Evolutionary conservation across 2,113 vertebrate genomes (phyloP).

Genomic region (Vidua chalybeata): DNA sequence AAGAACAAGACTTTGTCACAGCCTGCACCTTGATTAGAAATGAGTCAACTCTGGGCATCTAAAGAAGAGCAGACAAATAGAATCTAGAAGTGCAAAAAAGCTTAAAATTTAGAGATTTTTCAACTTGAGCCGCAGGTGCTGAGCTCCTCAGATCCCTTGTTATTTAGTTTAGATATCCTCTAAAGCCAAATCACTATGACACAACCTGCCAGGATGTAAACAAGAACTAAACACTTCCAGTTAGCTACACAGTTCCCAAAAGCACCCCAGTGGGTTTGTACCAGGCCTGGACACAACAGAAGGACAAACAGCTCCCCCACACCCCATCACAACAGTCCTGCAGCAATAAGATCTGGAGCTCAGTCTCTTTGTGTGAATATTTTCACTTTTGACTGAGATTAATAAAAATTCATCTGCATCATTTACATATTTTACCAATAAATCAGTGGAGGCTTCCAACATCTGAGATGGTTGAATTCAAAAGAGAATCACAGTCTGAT

Average conservation of each 20-base stretch:
- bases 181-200: background rate
- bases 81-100: background rate
- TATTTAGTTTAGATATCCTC: background rate
- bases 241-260: background rate
- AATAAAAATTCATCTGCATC: background rate
- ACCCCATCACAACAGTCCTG: background rate
- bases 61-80: background rate
- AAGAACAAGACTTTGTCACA: background rate
- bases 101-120: background rate
- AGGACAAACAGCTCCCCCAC: background rate
- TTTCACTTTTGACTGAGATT: background rate
- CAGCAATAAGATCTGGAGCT: background rate
- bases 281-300: background rate
- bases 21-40: background rate
- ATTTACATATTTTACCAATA: background rate
- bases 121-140: background rate
- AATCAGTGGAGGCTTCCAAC: background rate
- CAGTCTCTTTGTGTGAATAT: background rate
- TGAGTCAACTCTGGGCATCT: background rate
- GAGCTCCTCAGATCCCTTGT: background rate
- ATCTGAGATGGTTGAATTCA: background rate
- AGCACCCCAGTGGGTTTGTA: background rate
- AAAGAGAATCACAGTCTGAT: background rate
- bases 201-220: background rate
- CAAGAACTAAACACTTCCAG: background rate